Percentiles rank a stretch among this genome's conserved stretches.
phyloP scores from a whole-genome alignment of 1,140 invertebrate species.

The fruit fly (Drosophila melanogaster) region Release_6_plus_ISO1_MT NT_033779.5:10682001-10682500 shows the following conservation, averaged over 20 bases:
- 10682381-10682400: background rate
- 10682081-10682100: background rate
- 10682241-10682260: background rate
- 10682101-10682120: background rate
- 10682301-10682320: background rate
- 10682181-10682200: background rate
- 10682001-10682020: slow-evolving; percentile 36
- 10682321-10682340: background rate
- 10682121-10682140: background rate
- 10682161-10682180: background rate
- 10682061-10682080: background rate
- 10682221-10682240: slow-evolving; percentile 26
- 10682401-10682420: background rate
- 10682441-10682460: background rate
- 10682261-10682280: background rate
- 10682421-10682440: background rate
- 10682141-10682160: slow-evolving; percentile 2
- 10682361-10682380: background rate
- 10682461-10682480: background rate
- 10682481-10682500: too few species aligned
- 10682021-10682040: slow-evolving; percentile 26
- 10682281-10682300: background rate
- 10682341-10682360: background rate
- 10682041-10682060: slow-evolving; percentile 23
- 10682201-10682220: slow-evolving; percentile 13